Evolutionary conservation across 2,888 invertebrate species (phyloP).

Genomic region (Stratiomys singularior): DNA sequence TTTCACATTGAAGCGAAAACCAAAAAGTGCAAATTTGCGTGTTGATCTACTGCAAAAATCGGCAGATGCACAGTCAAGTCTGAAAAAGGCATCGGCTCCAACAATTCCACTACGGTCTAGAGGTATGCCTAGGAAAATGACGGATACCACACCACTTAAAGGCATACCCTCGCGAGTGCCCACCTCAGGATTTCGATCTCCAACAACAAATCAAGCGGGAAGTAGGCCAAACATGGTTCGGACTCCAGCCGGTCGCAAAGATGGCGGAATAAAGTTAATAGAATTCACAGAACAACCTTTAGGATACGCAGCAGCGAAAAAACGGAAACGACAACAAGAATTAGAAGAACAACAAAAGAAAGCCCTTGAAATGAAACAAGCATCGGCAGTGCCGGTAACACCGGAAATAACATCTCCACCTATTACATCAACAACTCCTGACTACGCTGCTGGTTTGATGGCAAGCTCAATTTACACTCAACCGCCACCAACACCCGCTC

Average conservation of each 20-base stretch:
- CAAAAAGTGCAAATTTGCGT: slow-evolving; percentile 91
- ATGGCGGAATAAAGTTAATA: slow-evolving; percentile 92
- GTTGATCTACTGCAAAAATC: slow-evolving; percentile 93
- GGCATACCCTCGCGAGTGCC: slow-evolving; percentile 88
- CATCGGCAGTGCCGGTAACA: slow-evolving; percentile 63
- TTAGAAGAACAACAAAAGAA: slow-evolving; percentile 75
- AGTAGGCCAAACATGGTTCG: slow-evolving; percentile 69
- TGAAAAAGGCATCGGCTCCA: slow-evolving; percentile 88
- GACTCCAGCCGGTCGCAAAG: slow-evolving; percentile 77
- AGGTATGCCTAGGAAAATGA: slow-evolving; percentile 95
- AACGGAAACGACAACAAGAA: slow-evolving; percentile 84
- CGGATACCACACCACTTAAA: slow-evolving; percentile 92
- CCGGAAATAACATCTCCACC: slow-evolving; percentile 58
- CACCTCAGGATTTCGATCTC: slow-evolving; percentile 72
- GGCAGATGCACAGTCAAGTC: slow-evolving; percentile 85
- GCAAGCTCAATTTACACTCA: slow-evolving; percentile 68
- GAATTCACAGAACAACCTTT: slow-evolving; percentile 94
- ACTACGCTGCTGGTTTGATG: slow-evolving; percentile 83
- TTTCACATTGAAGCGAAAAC: slow-evolving; percentile 91
- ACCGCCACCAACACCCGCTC: slow-evolving; percentile 65
- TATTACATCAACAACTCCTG: slow-evolving; percentile 71
- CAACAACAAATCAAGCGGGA: slow-evolving; percentile 63
- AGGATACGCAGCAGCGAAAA: slow-evolving; percentile 85
- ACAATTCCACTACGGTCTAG: slow-evolving; percentile 88
- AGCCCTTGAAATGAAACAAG: slow-evolving; percentile 67